Evolutionary conservation across 2,797 vertebrate genomes (phyloP).

Genomic region (Furcifer pardalis): DNA sequence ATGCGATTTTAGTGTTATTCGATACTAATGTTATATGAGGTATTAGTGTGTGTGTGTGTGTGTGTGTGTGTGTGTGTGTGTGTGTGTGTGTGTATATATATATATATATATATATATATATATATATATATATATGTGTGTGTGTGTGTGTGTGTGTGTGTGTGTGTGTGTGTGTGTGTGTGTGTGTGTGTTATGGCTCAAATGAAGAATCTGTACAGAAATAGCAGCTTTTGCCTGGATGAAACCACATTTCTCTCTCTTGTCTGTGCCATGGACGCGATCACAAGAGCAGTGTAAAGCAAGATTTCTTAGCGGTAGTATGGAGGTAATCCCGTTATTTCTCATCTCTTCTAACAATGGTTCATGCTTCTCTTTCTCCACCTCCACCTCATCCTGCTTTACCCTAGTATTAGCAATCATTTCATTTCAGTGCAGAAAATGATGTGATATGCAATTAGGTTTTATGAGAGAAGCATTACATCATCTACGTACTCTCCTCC

Average conservation of each 20-base stretch:
- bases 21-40: too few relatives aligned
- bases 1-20: too few relatives aligned
- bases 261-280: not conserved
- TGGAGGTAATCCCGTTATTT: not conserved
- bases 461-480: not conserved
- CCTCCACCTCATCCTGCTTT: not conserved
- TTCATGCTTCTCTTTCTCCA: not conserved
- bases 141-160: too few relatives aligned
- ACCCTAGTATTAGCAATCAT: not conserved
- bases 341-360: not conserved
- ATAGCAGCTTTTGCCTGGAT: not conserved
- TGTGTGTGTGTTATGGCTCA: too few relatives aligned
- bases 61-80: too few relatives aligned
- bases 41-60: too few relatives aligned
- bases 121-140: too few relatives aligned
- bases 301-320: not conserved
- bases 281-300: not conserved
- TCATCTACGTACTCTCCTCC: not conserved
- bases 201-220: too few relatives aligned
- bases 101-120: too few relatives aligned
- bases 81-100: too few relatives aligned
- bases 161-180: too few relatives aligned
- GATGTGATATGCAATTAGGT: not conserved
- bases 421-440: not conserved
- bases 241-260: not conserved